Evolutionary conservation across 2,797 vertebrate genomes (phyloP), one percentile per base, ranked within the genome.

Genomic region (Rhadinocentrus ornatus): DNA sequence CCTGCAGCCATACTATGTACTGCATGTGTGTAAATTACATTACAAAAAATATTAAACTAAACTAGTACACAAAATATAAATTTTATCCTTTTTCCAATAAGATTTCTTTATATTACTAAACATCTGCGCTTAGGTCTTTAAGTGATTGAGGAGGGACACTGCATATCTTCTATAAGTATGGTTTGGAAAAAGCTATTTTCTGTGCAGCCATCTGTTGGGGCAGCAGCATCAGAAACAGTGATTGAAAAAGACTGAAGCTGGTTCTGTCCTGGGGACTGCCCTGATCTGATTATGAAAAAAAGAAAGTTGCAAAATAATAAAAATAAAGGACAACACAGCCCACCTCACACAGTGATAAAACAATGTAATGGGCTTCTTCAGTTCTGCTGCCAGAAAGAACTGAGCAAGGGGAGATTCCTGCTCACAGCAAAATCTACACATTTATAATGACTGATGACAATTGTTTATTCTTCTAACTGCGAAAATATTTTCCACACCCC

Each of bases 381-480:
- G 22, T 13, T 13, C 10, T 13, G 48, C 48, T 52, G 48, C 20
- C 48, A 50, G n/a, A 22, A 50, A 22, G n/a, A 50, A 50, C 22
- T 12, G n/a, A 10, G 12, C 22, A 13, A 26, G n/a, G 6, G 48
- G 48, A 26, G 22, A 52, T 11, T 13, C 50, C 22, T 26, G 50
- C 50, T 26, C 22, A 52, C 11, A 13, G 22, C 50, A 13, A 26
- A 13, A 11, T 52, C 22, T 26, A 26, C 50, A 52, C 24, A 52
- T 24, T 52, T 1, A 26, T 46, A 46, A 44, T 50, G 22, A 50
- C 22, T 24, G 3, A 69, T 77, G 11, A n/a, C 27, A 18, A 52
- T 26, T 66, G 72, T 41, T 78, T 29, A 64, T 39, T 35, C 52
- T 26, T 52, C 4, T 24, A 10, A 13, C 3, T 66, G 34, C 37